Evolutionary conservation across 2,113 vertebrate genomes (phyloP).

Genomic region (Eudyptes chrysolophus): DNA sequence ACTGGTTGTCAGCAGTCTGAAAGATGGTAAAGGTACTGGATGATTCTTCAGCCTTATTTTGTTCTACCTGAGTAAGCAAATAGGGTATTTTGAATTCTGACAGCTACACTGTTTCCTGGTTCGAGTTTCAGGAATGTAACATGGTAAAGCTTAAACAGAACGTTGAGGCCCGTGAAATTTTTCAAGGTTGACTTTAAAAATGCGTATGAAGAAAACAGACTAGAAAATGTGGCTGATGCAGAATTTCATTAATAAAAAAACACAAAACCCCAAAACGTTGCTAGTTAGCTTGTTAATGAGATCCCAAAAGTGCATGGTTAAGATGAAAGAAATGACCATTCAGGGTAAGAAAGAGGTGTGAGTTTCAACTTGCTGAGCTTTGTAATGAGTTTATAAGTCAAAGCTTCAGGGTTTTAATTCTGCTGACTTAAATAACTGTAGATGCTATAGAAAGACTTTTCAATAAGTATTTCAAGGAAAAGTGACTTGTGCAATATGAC

Average conservation of each 20-base stretch:
- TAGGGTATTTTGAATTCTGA: neutral
- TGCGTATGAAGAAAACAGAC: neutral
- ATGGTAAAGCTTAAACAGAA: neutral
- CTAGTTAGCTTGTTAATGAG: neutral
- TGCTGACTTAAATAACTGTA: neutral
- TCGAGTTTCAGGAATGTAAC: neutral
- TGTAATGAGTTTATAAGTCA: neutral
- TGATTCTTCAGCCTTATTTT: neutral
- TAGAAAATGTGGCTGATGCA: neutral
- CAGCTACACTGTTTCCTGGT: neutral
- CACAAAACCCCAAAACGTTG: fast-evolving
- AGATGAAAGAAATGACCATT: neutral
- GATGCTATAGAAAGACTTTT: neutral
- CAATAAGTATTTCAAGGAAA: neutral
- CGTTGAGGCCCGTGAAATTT: neutral
- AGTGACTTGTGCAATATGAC: too few relatives aligned
- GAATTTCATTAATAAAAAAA: neutral
- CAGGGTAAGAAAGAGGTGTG: neutral
- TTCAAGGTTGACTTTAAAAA: neutral
- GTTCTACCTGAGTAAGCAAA: neutral
- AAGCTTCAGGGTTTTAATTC: neutral
- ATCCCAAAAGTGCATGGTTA: neutral
- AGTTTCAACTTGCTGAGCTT: neutral
- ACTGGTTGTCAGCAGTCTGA: neutral
- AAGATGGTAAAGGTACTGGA: neutral